These are phyloP conservation scores for Drosophila navojoa DNA, from an alignment of 1,140 invertebrate species.

Conservation along the genomic window DNA sequence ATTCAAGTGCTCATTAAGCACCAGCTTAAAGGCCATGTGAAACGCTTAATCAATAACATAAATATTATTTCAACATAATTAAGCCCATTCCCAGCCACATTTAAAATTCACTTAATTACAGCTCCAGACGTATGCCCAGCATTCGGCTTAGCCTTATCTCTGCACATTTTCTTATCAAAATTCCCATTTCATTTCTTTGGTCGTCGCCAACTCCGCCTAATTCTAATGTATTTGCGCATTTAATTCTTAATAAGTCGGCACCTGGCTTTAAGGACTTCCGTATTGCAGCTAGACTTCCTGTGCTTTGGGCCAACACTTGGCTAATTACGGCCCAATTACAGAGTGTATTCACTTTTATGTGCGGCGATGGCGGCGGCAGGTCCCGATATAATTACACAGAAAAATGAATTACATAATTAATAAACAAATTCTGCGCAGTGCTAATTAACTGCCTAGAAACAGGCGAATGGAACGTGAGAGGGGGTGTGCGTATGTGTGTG, in stretches of 20 bases:
- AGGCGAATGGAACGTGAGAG: not conserved
- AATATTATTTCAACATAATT: not conserved
- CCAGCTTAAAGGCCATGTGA: too few species aligned
- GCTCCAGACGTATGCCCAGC: not conserved
- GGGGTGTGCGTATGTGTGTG: not conserved
- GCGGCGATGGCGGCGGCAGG: slow-evolving; percentile 26
- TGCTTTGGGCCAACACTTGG: slow-evolving; percentile 36
- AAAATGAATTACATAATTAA: slow-evolving; percentile 62
- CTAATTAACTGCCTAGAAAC: slow-evolving; percentile 45
- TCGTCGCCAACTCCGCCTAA: not conserved
- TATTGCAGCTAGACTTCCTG: not conserved
- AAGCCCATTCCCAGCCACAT: not conserved
- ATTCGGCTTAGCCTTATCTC: not conserved
- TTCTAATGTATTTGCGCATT: slow-evolving; percentile 36
- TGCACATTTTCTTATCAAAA: not conserved
- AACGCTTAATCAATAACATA: too few species aligned
- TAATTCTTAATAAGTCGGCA: slow-evolving; percentile 29
- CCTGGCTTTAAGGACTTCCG: slow-evolving; percentile 22
- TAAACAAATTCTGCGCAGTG: slow-evolving; percentile 55
- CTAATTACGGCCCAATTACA: slow-evolving; percentile 53
- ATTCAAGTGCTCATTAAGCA: too few species aligned
- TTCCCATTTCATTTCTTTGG: slow-evolving; percentile 3
- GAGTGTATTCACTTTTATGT: slow-evolving; percentile 44
- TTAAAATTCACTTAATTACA: not conserved
- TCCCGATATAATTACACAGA: slow-evolving; percentile 56